phyloP scores from a whole-genome alignment of 2,797 vertebrate genomes.

The Pelochelys cantorii region DNA sequence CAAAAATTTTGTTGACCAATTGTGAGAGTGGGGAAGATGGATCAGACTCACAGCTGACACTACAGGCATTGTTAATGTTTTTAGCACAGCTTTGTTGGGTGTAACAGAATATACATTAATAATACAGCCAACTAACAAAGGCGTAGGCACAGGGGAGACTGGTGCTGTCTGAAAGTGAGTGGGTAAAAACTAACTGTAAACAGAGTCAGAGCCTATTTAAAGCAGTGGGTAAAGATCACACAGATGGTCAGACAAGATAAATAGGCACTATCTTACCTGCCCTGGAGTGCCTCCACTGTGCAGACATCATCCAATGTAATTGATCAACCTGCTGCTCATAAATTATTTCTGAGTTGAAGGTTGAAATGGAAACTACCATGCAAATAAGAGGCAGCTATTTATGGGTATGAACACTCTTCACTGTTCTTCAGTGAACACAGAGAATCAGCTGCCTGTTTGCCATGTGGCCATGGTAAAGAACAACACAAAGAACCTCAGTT shows the following conservation, averaged over 20 bases:
- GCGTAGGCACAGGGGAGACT: background rate
- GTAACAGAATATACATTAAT: background rate
- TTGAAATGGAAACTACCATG: background rate
- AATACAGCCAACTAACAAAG: background rate
- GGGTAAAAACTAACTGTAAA: background rate
- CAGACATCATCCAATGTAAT: background rate
- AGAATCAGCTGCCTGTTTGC: background rate
- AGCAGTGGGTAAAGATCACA: background rate
- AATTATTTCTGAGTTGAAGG: background rate
- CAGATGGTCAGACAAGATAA: background rate
- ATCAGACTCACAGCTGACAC: background rate
- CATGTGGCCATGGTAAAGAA: background rate
- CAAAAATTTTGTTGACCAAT: too few species aligned
- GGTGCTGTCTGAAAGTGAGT: background rate
- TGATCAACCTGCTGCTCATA: background rate
- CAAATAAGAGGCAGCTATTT: background rate
- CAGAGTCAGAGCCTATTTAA: background rate
- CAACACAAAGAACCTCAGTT: background rate
- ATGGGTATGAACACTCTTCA: background rate
- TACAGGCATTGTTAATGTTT: background rate
- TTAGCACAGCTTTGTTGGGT: fast-evolving
- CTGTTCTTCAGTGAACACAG: background rate
- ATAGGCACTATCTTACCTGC: background rate
- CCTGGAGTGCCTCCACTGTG: background rate
- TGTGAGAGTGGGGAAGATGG: fast-evolving